These are phyloP conservation scores for Ischnus inquisitorius DNA, from an alignment of 2,888 invertebrate species.

Conservation along the genomic window DNA sequence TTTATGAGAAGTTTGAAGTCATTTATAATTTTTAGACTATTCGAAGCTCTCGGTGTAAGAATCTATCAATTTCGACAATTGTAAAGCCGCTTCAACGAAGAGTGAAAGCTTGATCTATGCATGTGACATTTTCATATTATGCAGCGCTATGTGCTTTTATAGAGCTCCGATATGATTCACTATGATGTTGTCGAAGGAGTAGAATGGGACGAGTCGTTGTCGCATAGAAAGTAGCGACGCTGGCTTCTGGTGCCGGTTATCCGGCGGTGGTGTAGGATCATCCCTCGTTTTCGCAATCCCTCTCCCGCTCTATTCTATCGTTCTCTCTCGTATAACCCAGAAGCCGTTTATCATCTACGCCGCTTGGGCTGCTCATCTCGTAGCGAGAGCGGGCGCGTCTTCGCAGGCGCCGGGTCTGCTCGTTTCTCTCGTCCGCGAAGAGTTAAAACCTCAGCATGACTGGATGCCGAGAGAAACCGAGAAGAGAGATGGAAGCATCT, in stretches of 20 bases:
- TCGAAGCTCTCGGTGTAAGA: not conserved
- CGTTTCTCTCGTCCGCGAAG: conserved; percentile 76
- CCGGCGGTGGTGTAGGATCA: conserved; percentile 93
- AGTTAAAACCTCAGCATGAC: conserved; percentile 85
- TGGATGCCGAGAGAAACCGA: conserved; percentile 74
- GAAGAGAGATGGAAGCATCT: conserved; percentile 67
- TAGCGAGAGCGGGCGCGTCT: conserved; percentile 67
- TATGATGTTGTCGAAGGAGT: conserved; percentile 79
- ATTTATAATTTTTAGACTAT: too few relatives aligned
- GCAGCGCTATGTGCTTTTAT: conserved; percentile 35
- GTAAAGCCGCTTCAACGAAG: not conserved
- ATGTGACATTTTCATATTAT: not conserved
- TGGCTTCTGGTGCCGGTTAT: conserved; percentile 67
- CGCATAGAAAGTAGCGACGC: conserved; percentile 84
- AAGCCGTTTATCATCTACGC: conserved; percentile 82
- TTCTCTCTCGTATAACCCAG: conserved; percentile 86
- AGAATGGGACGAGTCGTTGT: conserved; percentile 95
- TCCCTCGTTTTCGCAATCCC: conserved; percentile 87
- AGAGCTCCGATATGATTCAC: conserved; percentile 54
- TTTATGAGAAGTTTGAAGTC: too few relatives aligned
- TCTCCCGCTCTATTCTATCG: conserved; percentile 88
- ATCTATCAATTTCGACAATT: not conserved
- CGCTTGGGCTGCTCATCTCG: conserved; percentile 65
- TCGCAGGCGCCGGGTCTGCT: conserved; percentile 41
- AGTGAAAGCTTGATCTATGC: not conserved